These are phyloP conservation scores for Pammene aurita DNA, from an alignment of 2,888 invertebrate genomes.

Conservation along the genomic window DNA sequence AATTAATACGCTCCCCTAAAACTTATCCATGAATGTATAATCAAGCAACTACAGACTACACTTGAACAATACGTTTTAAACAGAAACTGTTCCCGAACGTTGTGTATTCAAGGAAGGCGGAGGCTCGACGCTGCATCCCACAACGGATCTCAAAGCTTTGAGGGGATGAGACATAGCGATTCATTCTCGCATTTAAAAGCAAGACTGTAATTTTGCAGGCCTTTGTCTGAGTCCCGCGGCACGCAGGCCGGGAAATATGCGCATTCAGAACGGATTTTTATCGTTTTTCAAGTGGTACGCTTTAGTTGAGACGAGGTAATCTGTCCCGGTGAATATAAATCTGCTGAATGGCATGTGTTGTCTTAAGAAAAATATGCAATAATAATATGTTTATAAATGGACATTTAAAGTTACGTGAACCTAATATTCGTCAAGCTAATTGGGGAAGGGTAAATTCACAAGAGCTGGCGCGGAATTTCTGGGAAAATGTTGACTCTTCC, in stretches of 20 bases:
- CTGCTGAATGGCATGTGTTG: slow-evolving; percentile 14
- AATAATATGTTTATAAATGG: slow-evolving; percentile 8
- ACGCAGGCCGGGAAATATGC: slow-evolving; percentile 74
- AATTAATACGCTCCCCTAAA: slow-evolving; percentile 3
- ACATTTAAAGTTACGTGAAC: background rate
- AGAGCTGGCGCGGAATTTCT: too few species aligned
- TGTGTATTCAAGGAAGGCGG: slow-evolving; percentile 61
- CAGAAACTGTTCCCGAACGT: slow-evolving; percentile 51
- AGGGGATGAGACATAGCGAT: slow-evolving; percentile 78
- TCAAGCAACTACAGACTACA: slow-evolving; percentile 19
- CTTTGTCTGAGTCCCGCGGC: slow-evolving; percentile 71
- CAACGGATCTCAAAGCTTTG: slow-evolving; percentile 74
- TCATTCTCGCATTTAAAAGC: slow-evolving; percentile 82
- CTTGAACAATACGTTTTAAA: slow-evolving; percentile 44
- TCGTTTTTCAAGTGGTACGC: slow-evolving; percentile 73
- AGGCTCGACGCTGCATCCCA: slow-evolving; percentile 58
- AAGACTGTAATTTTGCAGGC: slow-evolving; percentile 80
- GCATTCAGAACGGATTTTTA: slow-evolving; percentile 79
- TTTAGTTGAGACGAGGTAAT: slow-evolving; percentile 38
- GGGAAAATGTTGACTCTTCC: too few species aligned
- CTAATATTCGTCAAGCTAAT: too few species aligned
- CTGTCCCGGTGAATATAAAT: slow-evolving; percentile 21
- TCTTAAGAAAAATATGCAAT: slow-evolving; percentile 2
- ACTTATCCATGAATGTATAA: slow-evolving; percentile 28
- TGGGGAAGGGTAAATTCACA: too few species aligned